Evolutionary conservation across 2,113 vertebrate genomes (phyloP).

Genomic region (Atherinomorus stipes): DNA sequence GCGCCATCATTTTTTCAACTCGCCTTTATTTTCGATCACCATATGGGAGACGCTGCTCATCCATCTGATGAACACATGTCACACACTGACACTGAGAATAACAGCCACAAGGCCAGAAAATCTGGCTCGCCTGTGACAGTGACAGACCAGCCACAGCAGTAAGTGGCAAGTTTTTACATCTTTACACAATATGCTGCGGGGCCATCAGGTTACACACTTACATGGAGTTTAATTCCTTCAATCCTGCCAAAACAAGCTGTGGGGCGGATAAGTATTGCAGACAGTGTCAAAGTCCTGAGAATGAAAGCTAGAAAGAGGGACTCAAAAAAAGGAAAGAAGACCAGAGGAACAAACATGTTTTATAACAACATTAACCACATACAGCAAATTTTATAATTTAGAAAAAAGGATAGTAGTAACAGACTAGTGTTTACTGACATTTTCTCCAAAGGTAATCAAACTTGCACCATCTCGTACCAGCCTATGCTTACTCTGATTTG

Average conservation of each 20-base stretch:
- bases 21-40: conserved; percentile 44
- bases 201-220: too few species aligned
- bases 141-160: conserved; percentile 20
- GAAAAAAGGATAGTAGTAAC: too few species aligned
- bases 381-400: conserved; percentile 5
- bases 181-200: conserved; percentile 8
- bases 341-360: background rate
- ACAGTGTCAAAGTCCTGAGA: background rate
- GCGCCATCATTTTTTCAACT: conserved; percentile 36
- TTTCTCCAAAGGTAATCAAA: conserved; percentile 30
- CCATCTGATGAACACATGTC: conserved; percentile 72
- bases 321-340: background rate
- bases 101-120: conserved; percentile 51
- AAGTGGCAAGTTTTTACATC: conserved; percentile 29
- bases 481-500: conserved; percentile 14
- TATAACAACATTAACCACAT: conserved; percentile 16
- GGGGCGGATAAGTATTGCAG: background rate
- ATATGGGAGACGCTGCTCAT: conserved; percentile 49
- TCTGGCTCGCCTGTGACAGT: conserved; percentile 36
- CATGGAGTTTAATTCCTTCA: conserved; percentile 3
- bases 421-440: conserved; percentile 51
- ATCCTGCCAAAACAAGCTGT: background rate
- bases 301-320: background rate
- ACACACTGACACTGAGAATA: conserved; percentile 47
- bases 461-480: conserved; percentile 42